These are phyloP conservation scores for Saturnia japonica DNA, from an alignment of 2,888 invertebrate genomes.

Conservation along the genomic window DNA sequence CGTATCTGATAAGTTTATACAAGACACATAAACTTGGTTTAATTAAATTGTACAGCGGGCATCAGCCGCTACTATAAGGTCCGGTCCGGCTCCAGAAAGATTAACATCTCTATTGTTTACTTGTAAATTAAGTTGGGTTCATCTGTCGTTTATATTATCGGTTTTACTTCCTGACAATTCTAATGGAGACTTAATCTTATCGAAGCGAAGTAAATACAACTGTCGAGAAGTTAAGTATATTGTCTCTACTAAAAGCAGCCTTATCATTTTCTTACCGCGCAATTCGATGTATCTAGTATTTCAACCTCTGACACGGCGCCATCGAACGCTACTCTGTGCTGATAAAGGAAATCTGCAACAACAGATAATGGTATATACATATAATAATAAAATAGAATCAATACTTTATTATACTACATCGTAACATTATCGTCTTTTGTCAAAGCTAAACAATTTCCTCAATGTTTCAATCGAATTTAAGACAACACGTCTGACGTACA, in stretches of 20 bases:
- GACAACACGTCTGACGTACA: slow-evolving; percentile 44
- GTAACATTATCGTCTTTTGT: slow-evolving; percentile 14
- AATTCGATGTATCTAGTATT: slow-evolving; percentile 90
- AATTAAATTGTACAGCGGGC: slow-evolving; percentile 75
- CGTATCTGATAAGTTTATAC: slow-evolving; percentile 64
- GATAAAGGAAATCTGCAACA: slow-evolving; percentile 90
- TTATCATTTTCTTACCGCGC: slow-evolving; percentile 83
- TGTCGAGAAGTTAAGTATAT: not conserved
- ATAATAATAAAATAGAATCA: not conserved
- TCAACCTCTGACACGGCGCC: slow-evolving; percentile 89
- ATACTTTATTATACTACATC: not conserved
- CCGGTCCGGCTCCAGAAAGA: slow-evolving; percentile 49
- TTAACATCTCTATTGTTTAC: slow-evolving; percentile 78
- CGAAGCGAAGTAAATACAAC: slow-evolving; percentile 24
- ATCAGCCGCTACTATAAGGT: slow-evolving; percentile 57
- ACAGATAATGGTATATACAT: slow-evolving; percentile 35
- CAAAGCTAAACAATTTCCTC: slow-evolving; percentile 38
- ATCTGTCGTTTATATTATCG: slow-evolving; percentile 39
- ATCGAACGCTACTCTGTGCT: slow-evolving; percentile 89
- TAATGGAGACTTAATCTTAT: slow-evolving; percentile 25
- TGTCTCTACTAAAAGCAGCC: slow-evolving; percentile 34
- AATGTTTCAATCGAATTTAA: slow-evolving; percentile 40
- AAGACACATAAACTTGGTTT: slow-evolving; percentile 72
- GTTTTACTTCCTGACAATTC: slow-evolving; percentile 53
- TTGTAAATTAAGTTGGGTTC: slow-evolving; percentile 68